Evolutionary conservation across 1,140 invertebrate genomes (phyloP).

Genomic region (Bombus balteatus): DNA sequence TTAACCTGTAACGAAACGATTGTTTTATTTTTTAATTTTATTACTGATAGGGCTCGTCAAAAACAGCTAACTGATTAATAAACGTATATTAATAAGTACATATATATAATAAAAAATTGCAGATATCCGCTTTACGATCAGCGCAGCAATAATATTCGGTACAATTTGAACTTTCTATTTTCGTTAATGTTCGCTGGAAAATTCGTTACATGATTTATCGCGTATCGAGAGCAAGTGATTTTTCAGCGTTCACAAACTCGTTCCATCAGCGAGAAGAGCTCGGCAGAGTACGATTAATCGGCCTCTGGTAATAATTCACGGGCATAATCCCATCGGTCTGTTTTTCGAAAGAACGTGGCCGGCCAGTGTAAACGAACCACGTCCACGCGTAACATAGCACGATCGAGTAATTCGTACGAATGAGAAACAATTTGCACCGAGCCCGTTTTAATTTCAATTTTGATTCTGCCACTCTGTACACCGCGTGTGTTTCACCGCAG

Average conservation of each 20-base stretch:
- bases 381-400: background rate
- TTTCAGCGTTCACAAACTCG: background rate
- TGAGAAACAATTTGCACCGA: constrained; percentile 59
- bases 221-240: background rate
- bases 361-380: constrained; percentile 20
- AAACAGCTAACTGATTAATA: too few relatives aligned
- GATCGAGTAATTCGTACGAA: constrained; percentile 44
- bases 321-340: constrained; percentile 17
- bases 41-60: too few relatives aligned
- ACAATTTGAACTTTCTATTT: background rate
- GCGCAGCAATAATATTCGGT: too few relatives aligned
- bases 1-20: too few relatives aligned
- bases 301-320: constrained; percentile 20
- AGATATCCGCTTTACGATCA: too few relatives aligned
- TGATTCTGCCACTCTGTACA: constrained; percentile 46
- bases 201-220: background rate
- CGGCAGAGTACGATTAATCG: constrained; percentile 7
- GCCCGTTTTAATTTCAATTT: constrained; percentile 68
- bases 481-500: constrained; percentile 24
- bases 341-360: constrained; percentile 25
- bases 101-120: too few relatives aligned
- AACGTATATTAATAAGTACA: too few relatives aligned
- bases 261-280: background rate
- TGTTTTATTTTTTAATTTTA: too few relatives aligned
- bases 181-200: background rate